phyloP scores from a whole-genome alignment of 1,140 invertebrate species.

The Schlechtendalia chinensis region DNA sequence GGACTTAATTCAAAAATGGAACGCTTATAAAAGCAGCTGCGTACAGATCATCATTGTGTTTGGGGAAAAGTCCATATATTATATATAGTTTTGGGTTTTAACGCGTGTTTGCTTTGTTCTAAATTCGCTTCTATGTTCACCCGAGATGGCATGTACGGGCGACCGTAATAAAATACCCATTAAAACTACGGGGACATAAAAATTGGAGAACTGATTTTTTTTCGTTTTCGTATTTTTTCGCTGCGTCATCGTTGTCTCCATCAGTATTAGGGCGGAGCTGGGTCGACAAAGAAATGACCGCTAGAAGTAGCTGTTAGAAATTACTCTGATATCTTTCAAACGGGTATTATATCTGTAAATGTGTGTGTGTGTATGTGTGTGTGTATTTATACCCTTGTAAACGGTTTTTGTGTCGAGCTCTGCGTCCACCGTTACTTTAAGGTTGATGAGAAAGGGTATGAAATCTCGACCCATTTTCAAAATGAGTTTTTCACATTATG shows the following conservation, averaged over 20 bases:
- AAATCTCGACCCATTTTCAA: slow-evolving; percentile 18
- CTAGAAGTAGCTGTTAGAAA: slow-evolving; percentile 1
- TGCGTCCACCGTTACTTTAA: neutral
- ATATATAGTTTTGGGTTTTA: neutral
- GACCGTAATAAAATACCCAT: neutral
- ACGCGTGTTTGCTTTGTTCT: neutral
- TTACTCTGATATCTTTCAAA: slow-evolving; percentile 17
- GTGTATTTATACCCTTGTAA: slow-evolving; percentile 15
- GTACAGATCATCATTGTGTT: neutral
- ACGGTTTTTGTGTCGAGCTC: slow-evolving; percentile 16
- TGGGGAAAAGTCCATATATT: neutral
- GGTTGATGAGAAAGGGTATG: neutral
- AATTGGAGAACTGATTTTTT: neutral
- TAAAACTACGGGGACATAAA: neutral
- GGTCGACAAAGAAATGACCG: neutral
- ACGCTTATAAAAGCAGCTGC: neutral
- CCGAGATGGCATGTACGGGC: neutral
- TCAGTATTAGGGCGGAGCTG: too few relatives aligned
- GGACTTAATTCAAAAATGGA: neutral
- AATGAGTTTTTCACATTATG: neutral
- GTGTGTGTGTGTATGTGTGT: neutral
- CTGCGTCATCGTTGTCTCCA: neutral
- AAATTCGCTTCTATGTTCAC: neutral
- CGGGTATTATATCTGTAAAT: neutral
- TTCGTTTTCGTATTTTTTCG: too few relatives aligned